Percentiles rank a stretch among this genome's conserved stretches.
phyloP scores from a whole-genome alignment of 2,888 invertebrate species.

The Erynnis tages region DNA sequence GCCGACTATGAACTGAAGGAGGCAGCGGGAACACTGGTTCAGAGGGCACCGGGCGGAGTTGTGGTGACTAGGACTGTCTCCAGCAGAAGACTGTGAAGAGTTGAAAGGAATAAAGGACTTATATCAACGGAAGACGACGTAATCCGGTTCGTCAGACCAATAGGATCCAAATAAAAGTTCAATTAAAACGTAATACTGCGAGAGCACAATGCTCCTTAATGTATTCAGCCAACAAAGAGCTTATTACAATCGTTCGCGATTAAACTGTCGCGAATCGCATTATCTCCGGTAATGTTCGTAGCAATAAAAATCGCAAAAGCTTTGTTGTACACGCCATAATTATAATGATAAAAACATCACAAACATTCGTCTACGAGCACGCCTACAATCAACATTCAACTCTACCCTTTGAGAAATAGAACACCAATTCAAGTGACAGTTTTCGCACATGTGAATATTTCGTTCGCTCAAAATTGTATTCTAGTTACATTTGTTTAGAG shows the following conservation, averaged over 20 bases:
- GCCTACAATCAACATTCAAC: slow-evolving; percentile 8
- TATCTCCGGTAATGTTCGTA: slow-evolving; percentile 49
- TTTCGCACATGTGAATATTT: background rate
- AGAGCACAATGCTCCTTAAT: slow-evolving; percentile 26
- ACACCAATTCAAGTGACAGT: slow-evolving; percentile 5
- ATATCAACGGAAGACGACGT: background rate
- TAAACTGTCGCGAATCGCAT: slow-evolving; percentile 58
- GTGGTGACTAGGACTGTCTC: background rate
- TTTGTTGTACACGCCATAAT: slow-evolving; percentile 49
- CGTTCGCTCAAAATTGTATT: slow-evolving; percentile 10
- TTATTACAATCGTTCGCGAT: slow-evolving; percentile 44
- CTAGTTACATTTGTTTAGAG: slow-evolving; percentile 9
- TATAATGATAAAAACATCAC: slow-evolving; percentile 50
- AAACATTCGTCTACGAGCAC: slow-evolving; percentile 34
- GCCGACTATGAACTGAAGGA: too few relatives aligned
- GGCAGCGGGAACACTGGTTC: too few relatives aligned
- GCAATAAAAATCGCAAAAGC: slow-evolving; percentile 56
- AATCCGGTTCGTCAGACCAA: slow-evolving; percentile 10
- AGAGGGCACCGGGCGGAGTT: too few relatives aligned
- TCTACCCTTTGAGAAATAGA: background rate
- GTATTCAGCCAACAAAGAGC: slow-evolving; percentile 40
- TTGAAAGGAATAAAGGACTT: background rate
- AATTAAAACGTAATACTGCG: slow-evolving; percentile 33
- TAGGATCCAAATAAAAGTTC: slow-evolving; percentile 31
- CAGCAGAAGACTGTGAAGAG: background rate